Evolutionary conservation across 1,140 invertebrate species (phyloP).

Genomic region (Magallana gigas): DNA sequence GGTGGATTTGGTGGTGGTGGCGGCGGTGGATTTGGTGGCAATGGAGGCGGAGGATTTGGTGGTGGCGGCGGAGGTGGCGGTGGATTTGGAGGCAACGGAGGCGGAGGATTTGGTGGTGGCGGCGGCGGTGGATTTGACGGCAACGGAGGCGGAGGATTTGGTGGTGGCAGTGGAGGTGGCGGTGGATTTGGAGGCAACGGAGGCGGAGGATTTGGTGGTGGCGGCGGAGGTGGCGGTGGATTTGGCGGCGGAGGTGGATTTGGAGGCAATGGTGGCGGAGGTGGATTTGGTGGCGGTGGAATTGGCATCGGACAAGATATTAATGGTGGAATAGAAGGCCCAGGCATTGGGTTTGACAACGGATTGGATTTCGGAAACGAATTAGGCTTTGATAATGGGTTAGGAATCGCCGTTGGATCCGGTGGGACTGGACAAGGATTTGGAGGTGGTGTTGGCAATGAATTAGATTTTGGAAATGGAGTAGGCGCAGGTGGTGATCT

Average conservation of each 20-base stretch:
- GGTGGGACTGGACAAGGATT: background rate
- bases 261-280: background rate
- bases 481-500: background rate
- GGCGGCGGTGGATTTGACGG: background rate
- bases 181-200: background rate
- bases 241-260: background rate
- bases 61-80: background rate
- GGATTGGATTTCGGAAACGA: background rate
- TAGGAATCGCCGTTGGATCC: background rate
- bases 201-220: background rate
- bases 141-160: background rate
- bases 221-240: background rate
- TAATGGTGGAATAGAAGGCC: too few relatives aligned
- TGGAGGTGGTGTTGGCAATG: background rate
- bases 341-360: too few relatives aligned
- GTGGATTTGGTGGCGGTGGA: background rate
- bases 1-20: background rate
- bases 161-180: background rate
- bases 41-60: too few relatives aligned
- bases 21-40: background rate
- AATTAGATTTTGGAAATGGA: background rate
- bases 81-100: background rate
- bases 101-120: background rate
- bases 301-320: background rate
- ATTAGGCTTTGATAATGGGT: background rate